Evolutionary conservation across 2,113 vertebrate species (phyloP), one percentile per base, ranked within the genome.

Genomic region (Gnathonemus longibarbis): DNA sequence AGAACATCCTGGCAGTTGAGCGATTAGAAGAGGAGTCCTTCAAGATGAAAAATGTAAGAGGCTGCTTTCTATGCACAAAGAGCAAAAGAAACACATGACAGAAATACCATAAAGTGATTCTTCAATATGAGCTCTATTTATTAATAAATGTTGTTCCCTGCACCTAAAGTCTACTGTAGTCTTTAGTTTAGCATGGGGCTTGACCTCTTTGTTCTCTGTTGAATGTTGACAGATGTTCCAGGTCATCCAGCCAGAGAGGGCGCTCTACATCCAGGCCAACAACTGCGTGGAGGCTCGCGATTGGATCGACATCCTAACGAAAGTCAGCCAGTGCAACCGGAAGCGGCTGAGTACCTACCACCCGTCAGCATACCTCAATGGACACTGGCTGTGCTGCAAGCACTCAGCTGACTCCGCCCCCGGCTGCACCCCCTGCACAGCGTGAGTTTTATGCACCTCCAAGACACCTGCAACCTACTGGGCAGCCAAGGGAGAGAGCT

Each of bases 31-130:
- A 99, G 91, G 98, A 99, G 93, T 99, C 98, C 74, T 99, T 99
- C 94, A 98, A 98, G 94, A 99, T 99, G 98, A 99, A 99, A 95
- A 99, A 99, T 27, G 98, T 99, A 95, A 98, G 97, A n/a, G 42
- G 0, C 35, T 21, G n/a, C 84, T 50, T 6, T 13, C 13, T 89
- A 8, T 6, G 13, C 4, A 8, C 56, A 50, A 56, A 42, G 19
- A 58, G 5, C 27, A 31, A 35, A 56, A 42, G 17, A 58, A 46
- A 35, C 52, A 2, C 15, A 3, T 10, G 58, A 49, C 27, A 89
- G 27, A 42, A 27, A 50, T 11, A 19, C 10, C 74, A 80, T 39
- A 2, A 77, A 80, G 4, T 80, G 74, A 5, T 15, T 80, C 35
- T 42, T 80, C 35, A 42, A 42, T 19, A 39, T 80, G 74, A 77